Conservation (phyloP, 2,888 invertebrate species). For the Nomada fucata region DNA sequence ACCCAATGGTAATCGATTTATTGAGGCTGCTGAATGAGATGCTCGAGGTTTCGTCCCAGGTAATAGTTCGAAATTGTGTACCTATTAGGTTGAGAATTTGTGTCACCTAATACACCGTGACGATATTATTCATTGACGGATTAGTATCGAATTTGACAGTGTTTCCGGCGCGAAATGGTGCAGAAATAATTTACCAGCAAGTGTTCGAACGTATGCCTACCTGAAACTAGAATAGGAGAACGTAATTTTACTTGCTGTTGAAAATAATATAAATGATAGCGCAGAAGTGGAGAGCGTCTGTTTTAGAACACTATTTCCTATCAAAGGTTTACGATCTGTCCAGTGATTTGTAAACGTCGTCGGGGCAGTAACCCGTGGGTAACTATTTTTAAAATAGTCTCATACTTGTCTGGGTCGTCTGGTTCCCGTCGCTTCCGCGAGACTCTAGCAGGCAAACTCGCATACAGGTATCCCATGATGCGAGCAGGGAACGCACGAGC, state of each 20-base stretch:
- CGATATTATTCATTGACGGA: too few relatives aligned
- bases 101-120: not conserved
- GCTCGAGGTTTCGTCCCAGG: not conserved
- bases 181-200: too few relatives aligned
- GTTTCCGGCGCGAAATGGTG: too few relatives aligned
- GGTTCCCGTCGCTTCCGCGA: not conserved
- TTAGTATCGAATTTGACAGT: too few relatives aligned
- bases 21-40: not conserved
- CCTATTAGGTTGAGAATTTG: not conserved
- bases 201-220: too few relatives aligned
- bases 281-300: too few relatives aligned
- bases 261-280: too few relatives aligned
- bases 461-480: not conserved
- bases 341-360: too few relatives aligned
- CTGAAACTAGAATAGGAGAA: too few relatives aligned
- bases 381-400: not conserved
- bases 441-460: not conserved
- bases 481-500: not conserved
- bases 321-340: too few relatives aligned
- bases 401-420: not conserved
- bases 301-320: not conserved
- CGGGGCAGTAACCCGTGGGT: too few relatives aligned
- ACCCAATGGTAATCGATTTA: not conserved
- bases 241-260: too few relatives aligned
- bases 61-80: not conserved